Conservation (phyloP, 37 sponge, comb jelly and placozoan species). For the Haliclona indistincta region DNA sequence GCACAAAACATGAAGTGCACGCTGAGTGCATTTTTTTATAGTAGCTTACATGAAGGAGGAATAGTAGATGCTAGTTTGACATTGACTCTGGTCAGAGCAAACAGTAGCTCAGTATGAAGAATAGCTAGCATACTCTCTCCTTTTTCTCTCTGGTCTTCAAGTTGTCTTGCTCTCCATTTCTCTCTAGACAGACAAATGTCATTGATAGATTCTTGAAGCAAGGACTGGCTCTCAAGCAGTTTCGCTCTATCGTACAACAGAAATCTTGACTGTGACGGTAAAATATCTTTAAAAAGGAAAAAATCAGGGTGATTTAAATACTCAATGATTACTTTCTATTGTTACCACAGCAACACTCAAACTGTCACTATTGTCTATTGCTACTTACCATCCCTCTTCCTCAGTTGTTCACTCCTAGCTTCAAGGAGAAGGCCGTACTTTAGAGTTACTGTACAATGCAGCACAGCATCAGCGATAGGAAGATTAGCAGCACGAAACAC, state of each 20-base stretch:
- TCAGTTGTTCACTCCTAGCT: constrained; percentile 36
- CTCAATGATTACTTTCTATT: too few species aligned
- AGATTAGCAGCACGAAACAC: constrained; percentile 36
- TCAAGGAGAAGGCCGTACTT: constrained; percentile 42
- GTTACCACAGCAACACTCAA: too few species aligned
- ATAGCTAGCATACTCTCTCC: constrained; percentile 6
- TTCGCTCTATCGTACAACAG: constrained; percentile 19
- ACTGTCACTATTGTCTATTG: too few species aligned
- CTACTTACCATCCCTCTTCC: too few species aligned
- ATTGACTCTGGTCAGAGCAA: constrained; percentile 27
- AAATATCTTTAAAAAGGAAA: not conserved
- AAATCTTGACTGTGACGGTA: not conserved
- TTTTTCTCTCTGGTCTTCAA: not conserved
- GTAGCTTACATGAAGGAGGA: constrained; percentile 53
- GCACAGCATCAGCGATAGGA: constrained; percentile 53
- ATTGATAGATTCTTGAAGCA: constrained; percentile 18
- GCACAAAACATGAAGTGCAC: not conserved
- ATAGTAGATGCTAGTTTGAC: constrained; percentile 66
- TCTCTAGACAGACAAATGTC: not conserved
- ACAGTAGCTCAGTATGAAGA: constrained; percentile 49
- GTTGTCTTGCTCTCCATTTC: not conserved
- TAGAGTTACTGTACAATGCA: constrained; percentile 49
- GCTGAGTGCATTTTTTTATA: not conserved
- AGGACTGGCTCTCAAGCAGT: constrained; percentile 22
- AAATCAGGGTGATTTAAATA: not conserved